Conservation (phyloP, 1,140 invertebrate species). For the Drosophila funebris region DNA sequence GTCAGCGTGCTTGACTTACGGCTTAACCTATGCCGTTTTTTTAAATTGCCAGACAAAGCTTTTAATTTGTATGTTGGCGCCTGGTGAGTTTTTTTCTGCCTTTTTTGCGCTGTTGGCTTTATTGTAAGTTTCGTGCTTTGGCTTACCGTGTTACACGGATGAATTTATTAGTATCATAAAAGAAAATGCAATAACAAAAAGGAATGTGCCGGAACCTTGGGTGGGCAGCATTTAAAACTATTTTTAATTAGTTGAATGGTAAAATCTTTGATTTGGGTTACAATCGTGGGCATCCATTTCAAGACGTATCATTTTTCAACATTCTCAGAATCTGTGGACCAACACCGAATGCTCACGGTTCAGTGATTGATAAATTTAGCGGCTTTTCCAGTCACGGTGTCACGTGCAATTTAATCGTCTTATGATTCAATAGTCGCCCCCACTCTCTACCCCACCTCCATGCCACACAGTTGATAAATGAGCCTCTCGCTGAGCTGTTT, state of each 20-base stretch:
- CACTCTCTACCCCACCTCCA: neutral
- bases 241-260: neutral
- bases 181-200: neutral
- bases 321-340: conserved; percentile 43
- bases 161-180: conserved; percentile 9
- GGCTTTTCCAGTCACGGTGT: conserved; percentile 49
- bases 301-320: conserved; percentile 25
- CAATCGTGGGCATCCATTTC: conserved; percentile 51
- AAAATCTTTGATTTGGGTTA: conserved; percentile 46
- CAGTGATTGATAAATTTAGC: conserved; percentile 43
- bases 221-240: conserved; percentile 44
- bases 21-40: conserved; percentile 49
- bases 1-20: conserved; percentile 61
- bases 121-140: conserved; percentile 38
- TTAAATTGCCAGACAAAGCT: conserved; percentile 8
- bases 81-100: conserved; percentile 10
- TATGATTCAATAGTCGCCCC: conserved; percentile 45
- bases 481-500: conserved; percentile 11
- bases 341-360: conserved; percentile 12
- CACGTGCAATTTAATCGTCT: conserved; percentile 77
- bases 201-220: conserved; percentile 19
- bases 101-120: conserved; percentile 42
- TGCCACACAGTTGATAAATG: conserved; percentile 37
- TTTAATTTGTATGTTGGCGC: conserved; percentile 35
- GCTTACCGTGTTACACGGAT: conserved; percentile 62